These are phyloP conservation scores for Acleris holmiana DNA, from an alignment of 2,888 invertebrate genomes.

Conservation along the genomic window DNA sequence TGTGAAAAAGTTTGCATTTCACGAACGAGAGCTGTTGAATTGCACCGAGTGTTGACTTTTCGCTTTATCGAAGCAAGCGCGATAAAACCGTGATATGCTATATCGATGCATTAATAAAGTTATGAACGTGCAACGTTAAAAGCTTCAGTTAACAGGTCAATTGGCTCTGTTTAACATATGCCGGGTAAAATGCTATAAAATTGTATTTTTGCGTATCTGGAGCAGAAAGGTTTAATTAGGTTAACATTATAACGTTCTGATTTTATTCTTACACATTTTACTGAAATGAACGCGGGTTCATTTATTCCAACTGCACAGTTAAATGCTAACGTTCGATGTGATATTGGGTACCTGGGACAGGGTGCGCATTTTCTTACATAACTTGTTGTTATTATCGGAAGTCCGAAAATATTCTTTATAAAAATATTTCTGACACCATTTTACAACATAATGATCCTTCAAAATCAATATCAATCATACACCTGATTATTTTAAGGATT, in stretches of 20 bases:
- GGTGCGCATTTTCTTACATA: too few relatives aligned
- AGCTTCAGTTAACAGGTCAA: constrained; percentile 21
- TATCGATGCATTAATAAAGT: constrained; percentile 12
- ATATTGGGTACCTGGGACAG: too few relatives aligned
- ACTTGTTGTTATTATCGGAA: too few relatives aligned
- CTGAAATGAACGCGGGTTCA: too few relatives aligned
- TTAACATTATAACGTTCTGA: neutral
- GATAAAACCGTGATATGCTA: constrained; percentile 37
- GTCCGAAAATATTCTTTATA: too few relatives aligned
- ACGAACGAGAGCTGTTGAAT: constrained; percentile 23
- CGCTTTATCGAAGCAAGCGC: constrained; percentile 41
- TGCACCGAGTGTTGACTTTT: constrained; percentile 34
- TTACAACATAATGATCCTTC: too few relatives aligned
- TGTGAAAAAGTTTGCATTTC: constrained; percentile 6
- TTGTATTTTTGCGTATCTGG: neutral
- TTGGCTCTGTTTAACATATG: constrained; percentile 8
- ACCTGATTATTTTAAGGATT: too few relatives aligned
- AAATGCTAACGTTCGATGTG: too few relatives aligned
- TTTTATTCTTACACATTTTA: too few relatives aligned
- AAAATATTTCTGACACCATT: too few relatives aligned
- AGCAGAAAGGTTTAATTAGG: neutral
- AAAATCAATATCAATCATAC: too few relatives aligned
- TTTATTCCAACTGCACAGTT: too few relatives aligned
- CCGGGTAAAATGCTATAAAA: constrained; percentile 4
- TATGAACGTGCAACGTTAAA: constrained; percentile 14